phyloP scores from a whole-genome alignment of 2,888 invertebrate species.

The Sclerodermus sp. region DNA sequence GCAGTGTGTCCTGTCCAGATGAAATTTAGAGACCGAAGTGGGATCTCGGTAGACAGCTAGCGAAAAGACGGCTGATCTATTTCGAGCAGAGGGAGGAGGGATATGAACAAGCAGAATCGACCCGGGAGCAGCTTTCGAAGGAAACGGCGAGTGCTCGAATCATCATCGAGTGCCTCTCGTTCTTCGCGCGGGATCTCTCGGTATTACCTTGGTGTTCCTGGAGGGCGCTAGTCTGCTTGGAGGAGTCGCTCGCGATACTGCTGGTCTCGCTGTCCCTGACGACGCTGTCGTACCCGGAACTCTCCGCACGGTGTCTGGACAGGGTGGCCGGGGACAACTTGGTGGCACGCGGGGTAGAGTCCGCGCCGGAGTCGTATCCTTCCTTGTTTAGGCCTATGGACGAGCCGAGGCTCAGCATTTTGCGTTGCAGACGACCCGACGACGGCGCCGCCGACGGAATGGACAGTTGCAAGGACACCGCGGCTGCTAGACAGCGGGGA shows the following conservation, averaged over 20 bases:
- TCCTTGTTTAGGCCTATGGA: slow-evolving; percentile 70
- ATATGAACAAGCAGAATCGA: no score
- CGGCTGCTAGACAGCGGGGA: slow-evolving; percentile 31
- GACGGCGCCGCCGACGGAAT: slow-evolving; percentile 65
- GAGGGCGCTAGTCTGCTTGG: slow-evolving; percentile 59
- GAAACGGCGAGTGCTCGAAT: no score
- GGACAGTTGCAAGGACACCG: slow-evolving; percentile 42
- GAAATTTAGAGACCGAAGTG: no score
- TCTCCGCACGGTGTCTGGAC: slow-evolving; percentile 76
- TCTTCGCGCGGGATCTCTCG: no score
- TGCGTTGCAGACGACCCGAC: slow-evolving; percentile 66
- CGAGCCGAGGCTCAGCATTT: slow-evolving; percentile 66
- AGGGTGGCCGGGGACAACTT: slow-evolving; percentile 80
- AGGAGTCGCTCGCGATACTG: slow-evolving; percentile 75
- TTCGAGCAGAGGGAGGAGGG: no score
- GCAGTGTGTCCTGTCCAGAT: no score
- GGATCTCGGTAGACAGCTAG: no score
- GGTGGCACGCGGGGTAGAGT: slow-evolving; percentile 79
- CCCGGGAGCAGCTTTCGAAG: no score
- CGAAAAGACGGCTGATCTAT: no score
- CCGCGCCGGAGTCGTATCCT: slow-evolving; percentile 83
- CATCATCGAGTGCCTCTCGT: no score
- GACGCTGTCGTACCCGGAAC: slow-evolving; percentile 87
- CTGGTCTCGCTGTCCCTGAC: slow-evolving; percentile 87
- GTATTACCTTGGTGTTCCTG: slow-evolving; percentile 54